Evolutionary conservation across 2,113 vertebrate genomes (phyloP), one percentile per base, ranked within the genome.

Genomic region (Hepsetus odoe): DNA sequence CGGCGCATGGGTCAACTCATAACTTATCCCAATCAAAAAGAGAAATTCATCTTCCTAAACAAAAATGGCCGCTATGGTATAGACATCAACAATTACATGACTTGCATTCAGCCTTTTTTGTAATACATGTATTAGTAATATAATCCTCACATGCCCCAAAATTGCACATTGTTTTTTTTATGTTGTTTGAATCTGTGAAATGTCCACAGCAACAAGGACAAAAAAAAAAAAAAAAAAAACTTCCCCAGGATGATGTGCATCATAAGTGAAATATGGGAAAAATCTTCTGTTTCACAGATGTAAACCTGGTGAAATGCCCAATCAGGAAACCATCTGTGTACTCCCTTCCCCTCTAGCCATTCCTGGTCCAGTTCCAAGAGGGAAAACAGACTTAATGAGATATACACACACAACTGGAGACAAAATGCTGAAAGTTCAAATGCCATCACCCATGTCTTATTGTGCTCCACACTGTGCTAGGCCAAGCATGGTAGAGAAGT

Each of bases 131-230:
- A 66, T 88, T 88, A 89, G 84, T 84, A 84, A 81, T 82, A 88
- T 88, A 89, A 87, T 91, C 85, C 89, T 90, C 80, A 88, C 90
- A 91, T 86, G 87, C 87, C 87, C 80, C 72, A 87, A 80, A 88
- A 76, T 74, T 87, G 82, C 76, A 81, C 49, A 56, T 76, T n/a
- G n/a, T 71, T 72, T 5, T 79, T 77, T 38, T 51, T 11, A 40
- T 67, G 66, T 66, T 61, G 69, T 72, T 71, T 51, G 64, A 61
- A 59, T 38, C 26, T 28, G 44, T 76, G 67, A 79, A 76, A 71
- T 76, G 80, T 72, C 49, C 75, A 69, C 24, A 64, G 74, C 32
- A 5, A 44, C n/a, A 56, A 61, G n/a, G 3, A 55, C 61, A 7
- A 32, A 42, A 3, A 22, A 53, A 61, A 9, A 40, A 12, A 56